phyloP scores from a whole-genome alignment of 2,888 invertebrate species.

The Choristoneura rosaceana region DNA sequence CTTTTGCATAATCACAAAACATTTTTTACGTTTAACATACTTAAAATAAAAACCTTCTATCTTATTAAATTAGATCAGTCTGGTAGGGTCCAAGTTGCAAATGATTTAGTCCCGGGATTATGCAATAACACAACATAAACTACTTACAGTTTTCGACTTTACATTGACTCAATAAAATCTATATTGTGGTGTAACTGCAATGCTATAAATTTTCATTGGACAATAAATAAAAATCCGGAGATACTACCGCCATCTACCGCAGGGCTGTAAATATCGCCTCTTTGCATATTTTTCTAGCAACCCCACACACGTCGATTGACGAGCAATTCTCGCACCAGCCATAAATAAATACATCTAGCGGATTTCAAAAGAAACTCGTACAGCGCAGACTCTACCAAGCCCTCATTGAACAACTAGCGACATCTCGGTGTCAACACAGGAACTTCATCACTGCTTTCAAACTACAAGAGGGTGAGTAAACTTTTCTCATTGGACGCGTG shows the following conservation, averaged over 20 bases:
- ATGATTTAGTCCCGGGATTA: too few species aligned
- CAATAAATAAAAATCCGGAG: not conserved
- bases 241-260: constrained; percentile 24
- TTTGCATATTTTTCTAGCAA: not conserved
- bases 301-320: not conserved
- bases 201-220: too few species aligned
- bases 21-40: too few species aligned
- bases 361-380: not conserved
- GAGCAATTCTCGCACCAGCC: not conserved
- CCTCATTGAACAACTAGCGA: not conserved
- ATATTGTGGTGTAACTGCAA: too few species aligned
- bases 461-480: constrained; percentile 2
- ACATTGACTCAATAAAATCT: too few species aligned
- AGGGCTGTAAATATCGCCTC: not conserved
- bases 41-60: too few species aligned
- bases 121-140: too few species aligned
- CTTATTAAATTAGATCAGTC: too few species aligned
- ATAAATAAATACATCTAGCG: constrained; percentile 12
- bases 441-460: not conserved
- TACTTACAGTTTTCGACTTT: too few species aligned
- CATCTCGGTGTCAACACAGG: constrained; percentile 11
- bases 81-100: too few species aligned
- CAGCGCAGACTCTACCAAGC: not conserved
- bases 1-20: too few species aligned
- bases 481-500: not conserved